These are phyloP conservation scores for Lacanobia wlatinum DNA, from an alignment of 2,888 invertebrate genomes.

Conservation along the genomic window DNA sequence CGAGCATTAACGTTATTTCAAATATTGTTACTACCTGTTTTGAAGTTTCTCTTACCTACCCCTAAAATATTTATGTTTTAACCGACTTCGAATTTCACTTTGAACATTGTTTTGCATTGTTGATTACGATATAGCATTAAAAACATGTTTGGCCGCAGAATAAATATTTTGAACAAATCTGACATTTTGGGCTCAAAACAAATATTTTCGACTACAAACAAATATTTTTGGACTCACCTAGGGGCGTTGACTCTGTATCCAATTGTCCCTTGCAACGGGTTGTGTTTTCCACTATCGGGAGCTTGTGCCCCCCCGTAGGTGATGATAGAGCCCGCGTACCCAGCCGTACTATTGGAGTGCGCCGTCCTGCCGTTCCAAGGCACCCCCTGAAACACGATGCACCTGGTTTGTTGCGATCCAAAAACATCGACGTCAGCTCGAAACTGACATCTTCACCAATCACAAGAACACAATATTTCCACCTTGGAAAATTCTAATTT, in stretches of 20 bases:
- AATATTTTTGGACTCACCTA: slow-evolving; percentile 88
- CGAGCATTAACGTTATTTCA: neutral
- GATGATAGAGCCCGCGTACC: slow-evolving; percentile 88
- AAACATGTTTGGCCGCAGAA: slow-evolving; percentile 20
- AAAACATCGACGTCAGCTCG: slow-evolving; percentile 68
- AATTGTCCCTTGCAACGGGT: slow-evolving; percentile 88
- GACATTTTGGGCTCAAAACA: slow-evolving; percentile 79
- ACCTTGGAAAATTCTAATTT: slow-evolving; percentile 53
- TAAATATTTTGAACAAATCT: slow-evolving; percentile 10
- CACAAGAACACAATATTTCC: slow-evolving; percentile 49
- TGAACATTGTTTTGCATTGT: neutral
- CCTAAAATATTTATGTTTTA: neutral
- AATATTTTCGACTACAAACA: slow-evolving; percentile 19
- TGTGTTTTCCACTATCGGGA: slow-evolving; percentile 88
- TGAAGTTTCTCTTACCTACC: neutral
- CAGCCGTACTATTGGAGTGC: slow-evolving; percentile 92
- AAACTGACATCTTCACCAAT: slow-evolving; percentile 64
- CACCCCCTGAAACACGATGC: slow-evolving; percentile 90
- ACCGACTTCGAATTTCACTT: neutral
- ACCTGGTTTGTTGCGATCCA: slow-evolving; percentile 78
- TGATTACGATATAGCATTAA: neutral
- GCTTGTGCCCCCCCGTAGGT: slow-evolving; percentile 86
- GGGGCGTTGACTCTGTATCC: slow-evolving; percentile 92
- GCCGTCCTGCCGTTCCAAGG: slow-evolving; percentile 94
- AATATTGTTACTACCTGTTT: neutral